These are phyloP conservation scores for Lysandra bellargus DNA, from an alignment of 2,888 invertebrate genomes.

Conservation along the genomic window DNA sequence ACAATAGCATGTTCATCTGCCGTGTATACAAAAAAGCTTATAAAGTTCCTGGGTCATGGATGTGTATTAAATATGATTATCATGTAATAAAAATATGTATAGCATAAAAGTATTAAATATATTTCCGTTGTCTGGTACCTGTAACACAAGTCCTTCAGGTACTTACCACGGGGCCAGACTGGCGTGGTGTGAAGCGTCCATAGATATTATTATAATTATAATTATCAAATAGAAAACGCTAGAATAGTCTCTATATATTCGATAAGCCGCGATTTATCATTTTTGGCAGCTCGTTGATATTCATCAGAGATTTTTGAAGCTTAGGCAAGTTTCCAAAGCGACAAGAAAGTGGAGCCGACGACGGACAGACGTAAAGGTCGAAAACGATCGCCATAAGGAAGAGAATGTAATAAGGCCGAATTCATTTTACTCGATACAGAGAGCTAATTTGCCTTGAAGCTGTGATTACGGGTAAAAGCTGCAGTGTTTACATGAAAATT, in stretches of 20 bases:
- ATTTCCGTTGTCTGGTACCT: too few species aligned
- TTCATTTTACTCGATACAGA: background rate
- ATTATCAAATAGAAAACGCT: background rate
- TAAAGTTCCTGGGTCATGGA: too few species aligned
- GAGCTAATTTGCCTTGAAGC: constrained; percentile 11
- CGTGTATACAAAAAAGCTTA: too few species aligned
- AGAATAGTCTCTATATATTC: background rate
- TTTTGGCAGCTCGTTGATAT: constrained; percentile 39
- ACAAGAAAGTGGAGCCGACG: constrained; percentile 36
- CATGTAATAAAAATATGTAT: too few species aligned
- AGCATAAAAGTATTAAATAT: too few species aligned
- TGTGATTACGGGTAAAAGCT: constrained; percentile 17
- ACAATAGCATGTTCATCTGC: too few species aligned
- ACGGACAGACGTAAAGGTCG: constrained; percentile 28
- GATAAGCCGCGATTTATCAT: constrained; percentile 32
- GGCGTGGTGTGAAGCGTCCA: too few species aligned
- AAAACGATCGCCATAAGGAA: constrained; percentile 25
- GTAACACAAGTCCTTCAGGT: too few species aligned
- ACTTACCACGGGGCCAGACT: too few species aligned
- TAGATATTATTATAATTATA: too few species aligned
- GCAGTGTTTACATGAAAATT: constrained; percentile 18
- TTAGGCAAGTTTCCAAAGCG: constrained; percentile 37
- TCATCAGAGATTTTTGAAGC: constrained; percentile 35
- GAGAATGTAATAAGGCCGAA: constrained; percentile 22
- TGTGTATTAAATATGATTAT: too few species aligned